These are phyloP conservation scores for Dasyprocta punctata DNA, from an alignment of 2,113 vertebrate species.

Conservation along the genomic window DNA sequence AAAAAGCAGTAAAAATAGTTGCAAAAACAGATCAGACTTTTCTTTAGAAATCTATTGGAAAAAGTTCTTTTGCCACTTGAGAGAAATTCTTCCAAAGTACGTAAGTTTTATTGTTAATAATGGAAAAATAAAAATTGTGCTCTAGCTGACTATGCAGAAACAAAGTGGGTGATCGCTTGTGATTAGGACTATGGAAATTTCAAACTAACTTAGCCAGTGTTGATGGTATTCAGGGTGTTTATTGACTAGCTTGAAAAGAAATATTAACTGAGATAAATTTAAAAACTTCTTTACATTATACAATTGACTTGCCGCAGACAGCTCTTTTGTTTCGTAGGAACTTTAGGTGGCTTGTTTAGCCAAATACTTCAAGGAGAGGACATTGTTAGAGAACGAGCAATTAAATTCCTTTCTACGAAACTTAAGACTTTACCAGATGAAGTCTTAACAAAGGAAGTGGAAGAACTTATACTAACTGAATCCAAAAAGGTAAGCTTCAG, in stretches of 20 bases:
- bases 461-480: constrained; percentile 94
- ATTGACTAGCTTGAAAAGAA: constrained; percentile 13
- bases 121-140: not conserved
- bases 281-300: not conserved
- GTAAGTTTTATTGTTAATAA: not conserved
- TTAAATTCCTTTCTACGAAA: constrained; percentile 96
- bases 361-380: constrained; percentile 99
- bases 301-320: not conserved
- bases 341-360: constrained; percentile 97
- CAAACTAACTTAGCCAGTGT: not conserved
- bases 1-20: constrained; percentile 52
- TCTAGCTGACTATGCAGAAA: not conserved
- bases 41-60: not conserved
- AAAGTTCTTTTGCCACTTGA: constrained; percentile 37
- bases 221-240: not conserved
- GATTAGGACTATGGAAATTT: not conserved
- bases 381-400: constrained; percentile 96
- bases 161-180: not conserved
- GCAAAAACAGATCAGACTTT: not conserved
- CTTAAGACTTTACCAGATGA: constrained; percentile 95
- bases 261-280: constrained; percentile 1
- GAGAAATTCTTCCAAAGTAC: constrained; percentile 29
- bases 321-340: constrained; percentile 87
- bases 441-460: constrained; percentile 96
- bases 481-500: constrained; percentile 93